Percentiles rank a stretch among this genome's conserved stretches.
phyloP scores from a whole-genome alignment of 2,888 invertebrate species.

The Lasioglossum lativentre region DNA sequence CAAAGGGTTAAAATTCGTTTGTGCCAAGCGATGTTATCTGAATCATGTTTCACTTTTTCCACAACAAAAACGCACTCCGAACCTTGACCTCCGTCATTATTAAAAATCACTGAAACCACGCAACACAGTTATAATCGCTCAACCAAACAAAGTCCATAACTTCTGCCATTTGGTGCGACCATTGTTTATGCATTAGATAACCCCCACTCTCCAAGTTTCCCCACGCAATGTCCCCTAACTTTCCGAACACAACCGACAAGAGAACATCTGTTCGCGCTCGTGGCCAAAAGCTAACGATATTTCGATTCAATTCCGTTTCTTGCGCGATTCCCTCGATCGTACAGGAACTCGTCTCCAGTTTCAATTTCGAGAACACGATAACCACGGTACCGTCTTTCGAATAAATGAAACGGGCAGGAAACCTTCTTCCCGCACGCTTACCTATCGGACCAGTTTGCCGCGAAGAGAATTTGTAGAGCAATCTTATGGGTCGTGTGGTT shows the following conservation, averaged over 20 bases:
- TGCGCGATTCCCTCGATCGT: background rate
- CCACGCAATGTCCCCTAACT: background rate
- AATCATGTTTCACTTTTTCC: too few species aligned
- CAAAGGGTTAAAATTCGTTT: too few species aligned
- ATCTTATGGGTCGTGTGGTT: background rate
- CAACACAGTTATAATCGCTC: background rate
- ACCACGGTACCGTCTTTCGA: background rate
- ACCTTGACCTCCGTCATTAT: too few species aligned
- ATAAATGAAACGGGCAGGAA: background rate
- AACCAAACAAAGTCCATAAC: background rate
- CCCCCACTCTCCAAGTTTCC: too few species aligned
- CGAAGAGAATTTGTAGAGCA: constrained; percentile 5
- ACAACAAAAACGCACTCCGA: too few species aligned
- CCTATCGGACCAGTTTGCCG: background rate
- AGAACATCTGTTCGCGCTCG: background rate
- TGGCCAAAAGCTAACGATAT: background rate
- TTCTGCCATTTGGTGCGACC: background rate
- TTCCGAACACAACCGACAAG: background rate
- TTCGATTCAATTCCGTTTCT: background rate
- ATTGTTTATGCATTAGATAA: background rate
- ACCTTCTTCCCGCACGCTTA: background rate
- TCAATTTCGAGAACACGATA: background rate
- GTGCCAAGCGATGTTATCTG: too few species aligned
- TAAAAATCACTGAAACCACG: too few species aligned
- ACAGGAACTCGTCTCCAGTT: background rate